A percentile compares a stretch with the other conserved stretches of the same genome.
These are phyloP conservation scores for Emberiza fucata DNA, from an alignment of 2,113 vertebrate species.

Conservation along the genomic window DNA sequence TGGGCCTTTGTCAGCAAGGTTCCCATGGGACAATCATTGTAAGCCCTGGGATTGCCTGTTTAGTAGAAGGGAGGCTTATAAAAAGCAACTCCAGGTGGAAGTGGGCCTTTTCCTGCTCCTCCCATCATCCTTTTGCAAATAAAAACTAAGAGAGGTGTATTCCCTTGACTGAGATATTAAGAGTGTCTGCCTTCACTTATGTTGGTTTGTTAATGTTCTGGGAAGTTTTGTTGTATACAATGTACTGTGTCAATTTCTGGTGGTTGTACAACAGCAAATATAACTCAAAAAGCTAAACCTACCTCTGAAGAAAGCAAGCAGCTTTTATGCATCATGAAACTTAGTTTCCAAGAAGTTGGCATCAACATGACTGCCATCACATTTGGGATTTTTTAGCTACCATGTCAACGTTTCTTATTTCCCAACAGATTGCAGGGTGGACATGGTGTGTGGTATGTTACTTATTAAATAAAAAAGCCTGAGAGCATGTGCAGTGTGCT, in stretches of 20 bases:
- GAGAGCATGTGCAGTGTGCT: not conserved
- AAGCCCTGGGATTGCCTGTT: not conserved
- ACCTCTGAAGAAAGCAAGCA: not conserved
- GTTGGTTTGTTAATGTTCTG: not conserved
- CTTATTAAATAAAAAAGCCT: not conserved
- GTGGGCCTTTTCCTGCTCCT: constrained; percentile 32
- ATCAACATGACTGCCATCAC: not conserved
- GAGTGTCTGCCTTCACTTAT: not conserved
- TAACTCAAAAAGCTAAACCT: not conserved
- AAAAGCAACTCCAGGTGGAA: constrained; percentile 31
- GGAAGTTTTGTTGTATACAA: not conserved
- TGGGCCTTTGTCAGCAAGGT: not conserved
- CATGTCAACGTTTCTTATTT: not conserved
- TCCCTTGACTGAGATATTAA: not conserved
- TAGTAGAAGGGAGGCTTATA: not conserved
- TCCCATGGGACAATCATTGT: not conserved
- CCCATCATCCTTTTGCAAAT: not conserved
- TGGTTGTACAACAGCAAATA: not conserved
- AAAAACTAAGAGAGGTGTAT: not conserved
- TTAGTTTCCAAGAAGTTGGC: not conserved
- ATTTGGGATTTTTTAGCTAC: not conserved
- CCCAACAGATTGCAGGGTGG: not conserved
- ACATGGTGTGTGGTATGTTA: not conserved
- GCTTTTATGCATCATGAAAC: not conserved
- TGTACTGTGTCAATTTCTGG: not conserved